Evolutionary conservation across 2,797 vertebrate genomes (phyloP), one percentile per base, ranked within the genome.

Genomic region (Emys orbicularis): DNA sequence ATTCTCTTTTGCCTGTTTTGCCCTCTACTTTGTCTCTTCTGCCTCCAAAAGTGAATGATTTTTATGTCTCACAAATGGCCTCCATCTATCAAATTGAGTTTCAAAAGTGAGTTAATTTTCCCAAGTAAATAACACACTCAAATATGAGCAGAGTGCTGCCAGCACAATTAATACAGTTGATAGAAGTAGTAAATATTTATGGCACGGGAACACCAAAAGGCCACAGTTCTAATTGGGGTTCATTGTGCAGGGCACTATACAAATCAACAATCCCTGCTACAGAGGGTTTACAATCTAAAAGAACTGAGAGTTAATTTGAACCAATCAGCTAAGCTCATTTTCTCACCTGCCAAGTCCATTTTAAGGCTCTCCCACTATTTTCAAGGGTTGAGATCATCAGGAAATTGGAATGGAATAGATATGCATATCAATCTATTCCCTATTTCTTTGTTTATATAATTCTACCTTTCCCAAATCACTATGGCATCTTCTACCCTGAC

Each of bases 371-470:
- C 93, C 59, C 31, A 86, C 53, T 81, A 2, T 77, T 87, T 90
- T 88, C 56, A 56, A 91, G 50, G 92, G 29, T 91, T 92, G 84
- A 82, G 76, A 96, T 12, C 5, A 37, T 72, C 68, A 94, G 54
- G 12, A 87, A 1, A 12, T 54, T 84, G 79, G 90, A 95, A 87
- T 8, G 13, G 29, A 92, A 65, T 0, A 8, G 56, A 50, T 54
- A 91, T 7, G 87, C 93, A 92, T 93, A 87, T 83, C 79, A 91
- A 83, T 41, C 37, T 72, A 37, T 25, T 72, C 37, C 19, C n/a
- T 61, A 57, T 77, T 94, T 90, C 57, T 61, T 89, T 90, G 84
- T 93, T 88, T n/a, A 91, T 0, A 0, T 37, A 1, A 50, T 88
- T 82, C 89, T 72, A 92, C 19, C 15, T 50, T 50, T 50, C 50